Base-by-base conservation (phyloP, 64 coral and sea anemone species). In the Acropora yongei region DNA sequence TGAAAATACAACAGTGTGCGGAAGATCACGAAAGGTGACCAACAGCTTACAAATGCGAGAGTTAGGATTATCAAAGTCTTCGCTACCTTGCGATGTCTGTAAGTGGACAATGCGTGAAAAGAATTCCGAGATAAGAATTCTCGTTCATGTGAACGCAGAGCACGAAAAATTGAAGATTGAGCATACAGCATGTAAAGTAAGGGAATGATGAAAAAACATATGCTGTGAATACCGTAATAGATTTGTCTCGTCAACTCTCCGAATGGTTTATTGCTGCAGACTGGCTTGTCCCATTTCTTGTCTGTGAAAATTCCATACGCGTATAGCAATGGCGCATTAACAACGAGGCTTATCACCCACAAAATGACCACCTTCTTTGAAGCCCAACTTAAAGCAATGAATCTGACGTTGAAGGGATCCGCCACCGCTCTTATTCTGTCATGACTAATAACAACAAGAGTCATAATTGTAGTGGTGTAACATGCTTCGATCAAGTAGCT, bases 1-100 rank as follows among this genome's bases (percentile, higher is more conserved):
- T 92, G 8, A 45, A 86, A 92, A 60, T 92, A 92, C 51, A 76
- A 47, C 72, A 92, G 51, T 11, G 80, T 68, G 40, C 90, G 90
- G 49, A 85, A 40, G 8, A 86, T 8, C 3, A 85, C 68, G 47
- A 92, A 92, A 11, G 90, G 90, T 5, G 75, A 43, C 90, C 90
- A 92, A 40, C 80, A 86, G 0, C 19, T 5, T 41, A 60, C 30
- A 92, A 92, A 92, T 19, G 90, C 83, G 11, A 92, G 2, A 0
- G 90, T 77, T 13, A 92, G 16, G 1, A 65, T 72, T 11, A 42
- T 63, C n/a, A 92, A 17, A 44, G 83, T 74, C 66, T 85, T 92
- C 19, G 83, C 81, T 3, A 76, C 80, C 19, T 92, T 92, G 6
- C 42, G 67, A 18, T 92, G 90, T 44, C 51, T 72, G 1, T 10